phyloP scores from a whole-genome alignment of 2,888 invertebrate species.

The Sminthurinus aureus region DNA sequence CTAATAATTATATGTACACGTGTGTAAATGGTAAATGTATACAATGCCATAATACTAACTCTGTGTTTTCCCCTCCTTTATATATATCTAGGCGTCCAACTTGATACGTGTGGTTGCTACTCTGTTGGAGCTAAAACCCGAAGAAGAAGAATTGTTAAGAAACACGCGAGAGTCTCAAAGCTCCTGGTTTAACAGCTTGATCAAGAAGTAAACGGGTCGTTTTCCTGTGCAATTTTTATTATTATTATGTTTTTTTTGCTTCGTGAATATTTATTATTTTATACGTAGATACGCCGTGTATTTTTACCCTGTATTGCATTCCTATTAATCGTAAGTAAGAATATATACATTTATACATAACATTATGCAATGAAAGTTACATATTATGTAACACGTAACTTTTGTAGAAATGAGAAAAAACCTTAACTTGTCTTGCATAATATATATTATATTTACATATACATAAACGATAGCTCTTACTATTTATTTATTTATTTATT shows the following conservation, averaged over 20 bases:
- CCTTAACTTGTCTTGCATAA: not conserved
- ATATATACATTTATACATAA: not conserved
- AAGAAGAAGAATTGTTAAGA: slow-evolving; percentile 49
- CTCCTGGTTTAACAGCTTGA: slow-evolving; percentile 33
- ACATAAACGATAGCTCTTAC: not conserved
- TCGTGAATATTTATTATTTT: not conserved
- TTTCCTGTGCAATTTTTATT: not conserved
- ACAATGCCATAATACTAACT: too few species aligned
- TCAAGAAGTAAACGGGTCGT: slow-evolving; percentile 28
- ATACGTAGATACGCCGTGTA: not conserved
- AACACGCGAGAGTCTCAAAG: slow-evolving; percentile 46
- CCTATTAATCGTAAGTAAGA: slow-evolving; percentile 5
- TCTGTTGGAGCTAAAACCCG: slow-evolving; percentile 53
- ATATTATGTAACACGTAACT: too few species aligned
- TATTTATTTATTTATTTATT: not conserved
- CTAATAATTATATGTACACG: too few species aligned
- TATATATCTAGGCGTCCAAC: slow-evolving; percentile 45
- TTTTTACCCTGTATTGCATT: slow-evolving; percentile 14
- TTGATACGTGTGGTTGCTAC: slow-evolving; percentile 56
- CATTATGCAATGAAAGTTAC: not conserved
- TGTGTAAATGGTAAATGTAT: too few species aligned
- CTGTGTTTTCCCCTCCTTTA: not conserved
- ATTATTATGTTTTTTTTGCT: not conserved
- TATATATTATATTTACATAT: not conserved
- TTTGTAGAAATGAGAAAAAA: too few species aligned